Evolutionary conservation across 2,888 invertebrate species (phyloP).

Genomic region (Drosophila anomelani): DNA sequence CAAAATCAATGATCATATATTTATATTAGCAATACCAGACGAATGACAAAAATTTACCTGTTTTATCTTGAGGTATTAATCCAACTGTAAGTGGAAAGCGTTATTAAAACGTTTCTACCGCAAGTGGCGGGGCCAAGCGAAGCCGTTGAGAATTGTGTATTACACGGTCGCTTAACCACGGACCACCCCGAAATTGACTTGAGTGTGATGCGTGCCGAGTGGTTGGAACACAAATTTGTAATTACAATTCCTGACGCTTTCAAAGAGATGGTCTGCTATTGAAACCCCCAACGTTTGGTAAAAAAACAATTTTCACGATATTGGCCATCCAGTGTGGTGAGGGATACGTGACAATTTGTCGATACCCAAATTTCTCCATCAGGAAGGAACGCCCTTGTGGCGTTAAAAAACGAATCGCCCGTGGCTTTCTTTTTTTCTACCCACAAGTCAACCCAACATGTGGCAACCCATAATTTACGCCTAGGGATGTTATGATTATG

Average conservation of each 20-base stretch:
- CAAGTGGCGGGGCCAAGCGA: slow-evolving; percentile 76
- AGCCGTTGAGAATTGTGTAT: slow-evolving; percentile 83
- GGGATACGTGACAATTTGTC: slow-evolving; percentile 75
- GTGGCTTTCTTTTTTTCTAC: slow-evolving; percentile 56
- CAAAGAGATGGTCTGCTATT: slow-evolving; percentile 27
- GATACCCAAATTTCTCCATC: slow-evolving; percentile 70
- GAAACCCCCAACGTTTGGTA: slow-evolving; percentile 48
- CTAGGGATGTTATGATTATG: slow-evolving; percentile 65
- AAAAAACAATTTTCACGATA: slow-evolving; percentile 62
- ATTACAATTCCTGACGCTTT: slow-evolving; percentile 64
- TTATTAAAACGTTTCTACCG: slow-evolving; percentile 71
- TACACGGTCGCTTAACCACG: slow-evolving; percentile 84
- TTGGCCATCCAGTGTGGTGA: slow-evolving; percentile 59
- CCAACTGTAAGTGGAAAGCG: slow-evolving; percentile 62
- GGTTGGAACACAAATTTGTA: slow-evolving; percentile 74
- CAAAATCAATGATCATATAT: too few species aligned
- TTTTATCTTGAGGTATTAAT: slow-evolving; percentile 21
- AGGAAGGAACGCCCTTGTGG: slow-evolving; percentile 50
- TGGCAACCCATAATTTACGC: slow-evolving; percentile 78
- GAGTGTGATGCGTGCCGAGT: slow-evolving; percentile 58
- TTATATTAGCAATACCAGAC: too few species aligned
- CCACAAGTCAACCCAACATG: slow-evolving; percentile 69
- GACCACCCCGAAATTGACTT: slow-evolving; percentile 61
- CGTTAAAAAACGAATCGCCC: slow-evolving; percentile 62
- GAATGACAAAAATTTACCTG: not conserved